These are phyloP conservation scores for Sturnus vulgaris DNA, from an alignment of 2,113 vertebrate species.

Conservation along the genomic window DNA sequence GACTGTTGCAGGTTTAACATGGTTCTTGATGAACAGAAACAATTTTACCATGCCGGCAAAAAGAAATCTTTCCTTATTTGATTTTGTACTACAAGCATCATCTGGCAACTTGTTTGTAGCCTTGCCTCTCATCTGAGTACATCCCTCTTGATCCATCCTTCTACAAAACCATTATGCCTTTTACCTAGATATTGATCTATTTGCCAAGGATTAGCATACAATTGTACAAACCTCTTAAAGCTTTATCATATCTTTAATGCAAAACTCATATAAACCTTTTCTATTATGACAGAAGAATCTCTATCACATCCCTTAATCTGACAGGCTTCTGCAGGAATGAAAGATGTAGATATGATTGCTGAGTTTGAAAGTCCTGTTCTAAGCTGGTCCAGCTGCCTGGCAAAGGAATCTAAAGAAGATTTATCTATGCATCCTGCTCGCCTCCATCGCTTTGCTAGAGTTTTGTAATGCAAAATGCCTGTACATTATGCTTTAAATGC, in stretches of 20 bases:
- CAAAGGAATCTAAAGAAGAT: background rate
- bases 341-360: constrained; percentile 13
- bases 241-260: constrained; percentile 29
- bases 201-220: constrained; percentile 28
- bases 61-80: background rate
- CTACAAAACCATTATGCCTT: constrained; percentile 14
- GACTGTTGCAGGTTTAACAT: background rate
- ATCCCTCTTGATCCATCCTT: background rate
- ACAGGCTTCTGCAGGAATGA: constrained; percentile 17
- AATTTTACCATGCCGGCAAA: background rate
- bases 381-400: background rate
- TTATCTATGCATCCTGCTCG: background rate
- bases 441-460: background rate
- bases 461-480: background rate
- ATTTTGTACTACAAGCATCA: constrained; percentile 5
- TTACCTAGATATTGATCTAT: constrained; percentile 37
- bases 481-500: background rate
- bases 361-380: constrained; percentile 22
- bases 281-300: constrained; percentile 9
- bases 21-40: background rate
- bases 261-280: constrained; percentile 30
- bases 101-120: background rate
- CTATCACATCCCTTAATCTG: constrained; percentile 3
- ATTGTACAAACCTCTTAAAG: constrained; percentile 7
- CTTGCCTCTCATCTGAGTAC: background rate